Base-by-base conservation (phyloP, 2,888 invertebrate species). In the Drosophila suboccidentalis region DNA sequence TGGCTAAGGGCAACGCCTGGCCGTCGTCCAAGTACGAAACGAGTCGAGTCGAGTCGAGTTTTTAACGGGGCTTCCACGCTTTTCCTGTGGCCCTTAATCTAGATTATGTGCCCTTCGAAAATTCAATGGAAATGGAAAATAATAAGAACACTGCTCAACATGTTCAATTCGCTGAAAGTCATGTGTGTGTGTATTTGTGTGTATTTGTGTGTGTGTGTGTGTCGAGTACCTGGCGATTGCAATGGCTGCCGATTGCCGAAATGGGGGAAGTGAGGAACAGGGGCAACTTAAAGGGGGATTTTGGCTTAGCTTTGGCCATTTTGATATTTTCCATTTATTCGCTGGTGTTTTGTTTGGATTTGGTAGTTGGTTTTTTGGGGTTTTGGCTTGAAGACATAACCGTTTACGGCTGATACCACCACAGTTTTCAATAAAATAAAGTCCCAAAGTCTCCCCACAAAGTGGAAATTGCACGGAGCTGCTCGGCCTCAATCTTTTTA, bases 301-400 rank as follows among this genome's bases (percentile, higher is more conserved):
- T 79, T 75, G 75, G 82, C 79, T 80, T 80, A 82, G 71, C 63
- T 34, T 50, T 80, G 68, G 69, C 79, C 73, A 82, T 76, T 80
- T 76, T 61, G 73, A 79, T 79, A 80, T 80, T 82, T 82, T 82
- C 82, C 79, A 82, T 79, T 79, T 79, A 82, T 79, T 79, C 54
- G 64, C 41, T 63, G 51, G 64, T 78, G 50, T 75, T 84, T 81
- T 75, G 83, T 70, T 83, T 62, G 78, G 64, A 79, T 78, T 79
- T 71, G 61, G 67, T 66, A 55, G 76, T 71, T 75, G 61, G 61
- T 57, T 71, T 74, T 71, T 65, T 36, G 58, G 66, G 44, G 36
- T 39, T 64, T 65, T 70, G 71, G 63, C 70, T 80, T 61, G 53
- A 68, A 78, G 75, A 78, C 78, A 82, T 82, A 82, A 81, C 81